Percentiles rank a stretch among this genome's conserved stretches.
Evolutionary conservation across 92 coral and sea anemone genomes (phyloP).

Genomic region (Parazoanthus darwini): DNA sequence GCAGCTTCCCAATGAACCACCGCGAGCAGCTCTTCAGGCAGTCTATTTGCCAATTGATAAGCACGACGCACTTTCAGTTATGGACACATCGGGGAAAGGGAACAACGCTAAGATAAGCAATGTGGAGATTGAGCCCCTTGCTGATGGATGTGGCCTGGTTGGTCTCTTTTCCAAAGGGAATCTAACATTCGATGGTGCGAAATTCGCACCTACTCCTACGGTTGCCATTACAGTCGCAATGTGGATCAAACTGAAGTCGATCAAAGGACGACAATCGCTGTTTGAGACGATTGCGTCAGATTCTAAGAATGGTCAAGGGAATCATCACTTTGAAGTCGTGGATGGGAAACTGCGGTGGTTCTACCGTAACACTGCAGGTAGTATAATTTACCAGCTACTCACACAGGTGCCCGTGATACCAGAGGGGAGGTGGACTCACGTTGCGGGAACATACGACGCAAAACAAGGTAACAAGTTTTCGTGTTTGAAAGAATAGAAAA

Average conservation of each 20-base stretch:
- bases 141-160: slow-evolving; percentile 71
- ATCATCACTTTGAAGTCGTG: slow-evolving; percentile 68
- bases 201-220: slow-evolving; percentile 70
- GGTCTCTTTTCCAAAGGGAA: slow-evolving; percentile 75
- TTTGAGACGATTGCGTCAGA: slow-evolving; percentile 64
- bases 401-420: slow-evolving; percentile 55
- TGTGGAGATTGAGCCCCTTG: slow-evolving; percentile 52
- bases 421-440: slow-evolving; percentile 74
- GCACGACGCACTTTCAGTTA: slow-evolving; percentile 50
- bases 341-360: slow-evolving; percentile 81
- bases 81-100: slow-evolving; percentile 63
- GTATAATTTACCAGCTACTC: slow-evolving; percentile 56
- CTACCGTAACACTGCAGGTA: slow-evolving; percentile 54
- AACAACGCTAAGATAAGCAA: slow-evolving; percentile 67
- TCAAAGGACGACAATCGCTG: slow-evolving; percentile 65
- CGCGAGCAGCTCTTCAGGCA: slow-evolving; percentile 47
- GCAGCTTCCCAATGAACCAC: slow-evolving; percentile 37
- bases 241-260: slow-evolving; percentile 69
- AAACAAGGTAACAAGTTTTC: slow-evolving; percentile 47
- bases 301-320: slow-evolving; percentile 53
- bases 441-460: slow-evolving; percentile 76
- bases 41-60: slow-evolving; percentile 69
- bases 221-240: slow-evolving; percentile 73
- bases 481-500: too few relatives aligned
- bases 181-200: slow-evolving; percentile 66